These are phyloP conservation scores for Euphydryas editha DNA, from an alignment of 2,888 invertebrate species.

Conservation along the genomic window DNA sequence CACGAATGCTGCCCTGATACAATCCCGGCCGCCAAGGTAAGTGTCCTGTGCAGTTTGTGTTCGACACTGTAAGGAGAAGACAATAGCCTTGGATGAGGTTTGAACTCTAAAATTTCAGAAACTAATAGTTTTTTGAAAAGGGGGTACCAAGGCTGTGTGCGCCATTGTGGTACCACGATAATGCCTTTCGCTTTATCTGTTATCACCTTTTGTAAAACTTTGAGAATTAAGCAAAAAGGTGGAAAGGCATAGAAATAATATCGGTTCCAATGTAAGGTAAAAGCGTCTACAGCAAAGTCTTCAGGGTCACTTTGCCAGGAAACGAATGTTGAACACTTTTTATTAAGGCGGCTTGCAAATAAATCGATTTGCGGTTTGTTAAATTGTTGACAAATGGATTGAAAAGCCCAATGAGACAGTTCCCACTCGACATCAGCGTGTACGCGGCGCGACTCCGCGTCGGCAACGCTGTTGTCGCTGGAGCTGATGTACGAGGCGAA, in stretches of 20 bases:
- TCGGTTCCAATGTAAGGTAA: neutral
- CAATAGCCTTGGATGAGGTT: neutral
- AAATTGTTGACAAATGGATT: neutral
- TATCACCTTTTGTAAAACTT: neutral
- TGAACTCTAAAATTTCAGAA: neutral
- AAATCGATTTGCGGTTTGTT: neutral
- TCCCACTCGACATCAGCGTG: slow-evolving; percentile 44
- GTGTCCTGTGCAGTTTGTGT: neutral
- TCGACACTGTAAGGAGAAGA: neutral
- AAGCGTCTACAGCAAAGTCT: neutral
- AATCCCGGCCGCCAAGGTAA: neutral
- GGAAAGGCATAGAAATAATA: neutral
- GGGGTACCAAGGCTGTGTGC: neutral
- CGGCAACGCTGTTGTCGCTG: slow-evolving; percentile 47
- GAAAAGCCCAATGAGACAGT: slow-evolving; percentile 24
- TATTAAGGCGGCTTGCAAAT: neutral
- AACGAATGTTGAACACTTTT: neutral
- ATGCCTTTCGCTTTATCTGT: neutral
- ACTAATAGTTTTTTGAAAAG: neutral
- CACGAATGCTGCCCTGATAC: neutral
- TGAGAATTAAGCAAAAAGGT: neutral
- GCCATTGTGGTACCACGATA: neutral
- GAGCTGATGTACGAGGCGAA: slow-evolving; percentile 53
- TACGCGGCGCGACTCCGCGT: slow-evolving; percentile 41
- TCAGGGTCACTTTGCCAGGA: neutral